Percentiles rank a stretch among this genome's conserved stretches.
phyloP scores from a whole-genome alignment of 2,113 vertebrate species.

The Proterorhinus semilunaris region DNA sequence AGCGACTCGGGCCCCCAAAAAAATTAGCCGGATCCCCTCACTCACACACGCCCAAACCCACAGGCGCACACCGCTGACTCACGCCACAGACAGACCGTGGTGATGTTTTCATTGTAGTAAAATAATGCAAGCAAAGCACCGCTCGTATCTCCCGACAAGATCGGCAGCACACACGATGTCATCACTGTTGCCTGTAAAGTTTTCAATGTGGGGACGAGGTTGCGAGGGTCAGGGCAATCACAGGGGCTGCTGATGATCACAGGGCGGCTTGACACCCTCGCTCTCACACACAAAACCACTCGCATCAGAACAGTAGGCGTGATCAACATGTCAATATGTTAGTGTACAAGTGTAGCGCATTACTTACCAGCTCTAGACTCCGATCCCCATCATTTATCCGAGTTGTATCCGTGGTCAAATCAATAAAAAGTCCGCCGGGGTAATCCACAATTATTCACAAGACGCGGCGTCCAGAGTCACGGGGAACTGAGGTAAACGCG shows the following conservation, averaged over 20 bases:
- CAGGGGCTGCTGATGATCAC: not conserved
- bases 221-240: not conserved
- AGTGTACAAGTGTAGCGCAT: slow-evolving; percentile 12
- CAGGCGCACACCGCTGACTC: slow-evolving; percentile 54
- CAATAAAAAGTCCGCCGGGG: slow-evolving; percentile 23
- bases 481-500: slow-evolving; percentile 16
- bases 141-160: not conserved
- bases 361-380: slow-evolving; percentile 68
- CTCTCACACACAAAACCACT: not conserved
- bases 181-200: slow-evolving; percentile 52
- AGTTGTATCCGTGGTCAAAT: slow-evolving; percentile 45
- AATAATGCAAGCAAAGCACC: slow-evolving; percentile 34
- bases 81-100: slow-evolving; percentile 21
- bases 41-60: slow-evolving; percentile 20
- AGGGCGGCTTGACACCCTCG: not conserved
- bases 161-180: slow-evolving; percentile 29
- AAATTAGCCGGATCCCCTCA: slow-evolving; percentile 15
- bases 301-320: slow-evolving; percentile 34
- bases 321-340: slow-evolving; percentile 38
- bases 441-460: slow-evolving; percentile 34
- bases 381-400: slow-evolving; percentile 57
- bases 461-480: slow-evolving; percentile 21
- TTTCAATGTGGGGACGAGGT: slow-evolving; percentile 31
- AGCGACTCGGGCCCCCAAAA: not conserved
- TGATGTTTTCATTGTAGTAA: slow-evolving; percentile 45